phyloP scores from a whole-genome alignment of 2,888 invertebrate species.

The Dascillus cervinus region DNA sequence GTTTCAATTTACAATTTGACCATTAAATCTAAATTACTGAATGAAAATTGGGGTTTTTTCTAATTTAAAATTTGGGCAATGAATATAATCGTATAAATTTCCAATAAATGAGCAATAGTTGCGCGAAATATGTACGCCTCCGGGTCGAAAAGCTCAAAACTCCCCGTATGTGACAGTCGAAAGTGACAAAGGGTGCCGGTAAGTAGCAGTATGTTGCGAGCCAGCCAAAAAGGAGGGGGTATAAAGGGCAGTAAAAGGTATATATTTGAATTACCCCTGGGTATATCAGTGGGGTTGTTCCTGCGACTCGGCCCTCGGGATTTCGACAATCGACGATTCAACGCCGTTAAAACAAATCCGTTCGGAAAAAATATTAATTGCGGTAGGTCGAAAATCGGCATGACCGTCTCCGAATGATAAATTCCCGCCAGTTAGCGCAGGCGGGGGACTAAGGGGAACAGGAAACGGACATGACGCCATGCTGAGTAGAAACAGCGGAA shows the following conservation, averaged over 20 bases:
- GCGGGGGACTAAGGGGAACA: conserved; percentile 25
- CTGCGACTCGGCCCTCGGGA: conserved; percentile 19
- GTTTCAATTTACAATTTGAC: too few species aligned
- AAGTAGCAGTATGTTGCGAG: conserved; percentile 18
- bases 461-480: conserved; percentile 47
- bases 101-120: background rate
- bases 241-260: conserved; percentile 22
- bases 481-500: conserved; percentile 45
- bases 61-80: too few species aligned
- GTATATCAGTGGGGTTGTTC: conserved; percentile 22
- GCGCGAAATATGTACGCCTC: conserved; percentile 8
- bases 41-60: too few species aligned
- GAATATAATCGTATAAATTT: background rate
- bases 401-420: conserved; percentile 29
- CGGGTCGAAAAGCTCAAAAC: conserved; percentile 6
- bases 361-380: too few species aligned
- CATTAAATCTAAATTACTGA: too few species aligned
- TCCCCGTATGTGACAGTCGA: conserved; percentile 7
- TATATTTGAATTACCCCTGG: conserved; percentile 23
- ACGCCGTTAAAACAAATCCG: conserved; percentile 6
- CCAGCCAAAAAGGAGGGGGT: conserved; percentile 15
- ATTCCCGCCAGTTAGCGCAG: conserved; percentile 23
- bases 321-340: conserved; percentile 19
- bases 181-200: conserved; percentile 14
- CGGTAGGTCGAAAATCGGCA: too few species aligned